phyloP scores from a whole-genome alignment of 2,113 vertebrate species.

The Phocoena phocoena region DNA sequence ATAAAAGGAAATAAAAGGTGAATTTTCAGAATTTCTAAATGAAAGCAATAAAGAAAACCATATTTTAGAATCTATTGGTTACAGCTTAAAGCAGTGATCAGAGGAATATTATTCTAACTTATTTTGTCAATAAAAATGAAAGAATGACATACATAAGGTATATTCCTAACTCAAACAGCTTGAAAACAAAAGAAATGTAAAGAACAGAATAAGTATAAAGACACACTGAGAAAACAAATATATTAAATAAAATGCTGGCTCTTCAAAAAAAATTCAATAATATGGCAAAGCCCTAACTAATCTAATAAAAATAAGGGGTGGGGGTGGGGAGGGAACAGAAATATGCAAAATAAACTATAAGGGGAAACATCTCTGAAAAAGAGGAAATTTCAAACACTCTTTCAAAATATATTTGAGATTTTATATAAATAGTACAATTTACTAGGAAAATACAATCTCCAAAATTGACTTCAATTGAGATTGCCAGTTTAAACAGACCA shows the following conservation, averaged over 20 bases:
- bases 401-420: neutral
- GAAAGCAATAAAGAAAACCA: neutral
- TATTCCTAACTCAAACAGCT: neutral
- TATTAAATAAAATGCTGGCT: neutral
- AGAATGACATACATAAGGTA: neutral
- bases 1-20: neutral
- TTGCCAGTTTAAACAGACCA: neutral
- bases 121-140: neutral
- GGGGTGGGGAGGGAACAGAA: neutral
- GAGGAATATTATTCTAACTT: neutral
- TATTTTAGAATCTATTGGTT: neutral
- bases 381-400: neutral
- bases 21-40: neutral
- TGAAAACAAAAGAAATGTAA: neutral
- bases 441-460: neutral
- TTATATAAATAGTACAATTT: neutral
- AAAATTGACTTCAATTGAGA: neutral
- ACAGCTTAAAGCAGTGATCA: neutral
- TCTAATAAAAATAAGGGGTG: neutral
- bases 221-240: neutral
- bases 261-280: neutral
- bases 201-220: neutral
- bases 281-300: neutral
- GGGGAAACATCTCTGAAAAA: neutral
- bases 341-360: neutral